Base-by-base conservation (phyloP, 2,888 invertebrate species). In the Hydroisotoma schaefferi region DNA sequence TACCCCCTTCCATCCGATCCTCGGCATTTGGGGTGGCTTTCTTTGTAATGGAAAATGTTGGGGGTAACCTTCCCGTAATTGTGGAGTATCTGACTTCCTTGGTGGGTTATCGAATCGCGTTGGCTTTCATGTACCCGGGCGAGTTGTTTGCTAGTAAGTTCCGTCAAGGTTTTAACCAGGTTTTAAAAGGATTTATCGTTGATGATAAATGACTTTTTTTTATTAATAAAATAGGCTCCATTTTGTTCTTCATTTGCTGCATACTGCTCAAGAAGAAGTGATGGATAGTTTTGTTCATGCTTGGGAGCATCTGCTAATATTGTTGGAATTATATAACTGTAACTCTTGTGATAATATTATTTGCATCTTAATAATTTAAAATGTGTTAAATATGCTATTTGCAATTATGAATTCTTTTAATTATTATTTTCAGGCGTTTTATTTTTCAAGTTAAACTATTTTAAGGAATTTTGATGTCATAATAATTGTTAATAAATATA, bases 11-110 rank as follows among this genome's bases (percentile, higher is more conserved):
- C 5, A 84, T 90, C 15, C 82, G 92, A 49, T 90, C 91, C 3
- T 90, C 90, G 38, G 88, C 90, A 0, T 86, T 92, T 15, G 92
- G 91, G 0, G 84, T 91, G 29, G 92, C 92, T 76, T 81, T 92
- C 43, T 93, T 93, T 77, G 89, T 92, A 2, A 92, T 92, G 90
- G 92, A 92, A 80, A 93, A 92, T 78, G 85, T 92, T 63, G 92
- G 92, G 3, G 92, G 92, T 28, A 92, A 92, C 78, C 80, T 92
- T 73, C 92, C 92, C 28, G 90, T 92, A 73, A 80, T 90, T 8
- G 90, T 92, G 1, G 91, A 91, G 76, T 91, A 91, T 0, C 85
- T 91, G 1, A 85, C 90, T 54, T 87, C 88, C 76, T 81, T 83
- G 2, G 85, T 90, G 62, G 90, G 90, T 6, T 92, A 89, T 77